Conservation (phyloP, 2,113 vertebrate genomes). For the Danio rerio region GRCz12tu NC_133185.1:12343501-12344000, state of each 20-base stretch:
- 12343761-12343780: constrained; percentile 34
- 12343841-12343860: constrained; percentile 65
- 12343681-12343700: constrained; percentile 98
- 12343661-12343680: constrained; percentile 97
- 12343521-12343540: neutral
- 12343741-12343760: neutral
- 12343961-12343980: constrained; percentile 73
- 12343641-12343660: constrained; percentile 98
- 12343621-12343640: constrained; percentile 99
- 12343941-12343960: constrained; percentile 74
- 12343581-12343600: constrained; percentile 99
- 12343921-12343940: constrained; percentile 77
- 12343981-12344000: constrained; percentile 58
- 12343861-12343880: constrained; percentile 75
- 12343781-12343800: constrained; percentile 42
- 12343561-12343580: constrained; percentile 97
- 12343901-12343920: constrained; percentile 73
- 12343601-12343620: constrained; percentile 98
- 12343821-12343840: constrained; percentile 62
- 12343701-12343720: constrained; percentile 99
- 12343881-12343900: constrained; percentile 73
- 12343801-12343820: constrained; percentile 46
- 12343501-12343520: neutral
- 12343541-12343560: neutral
- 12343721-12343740: constrained; percentile 70